phyloP scores from a whole-genome alignment of 2,888 invertebrate species.

The Lutraria lutraria region DNA sequence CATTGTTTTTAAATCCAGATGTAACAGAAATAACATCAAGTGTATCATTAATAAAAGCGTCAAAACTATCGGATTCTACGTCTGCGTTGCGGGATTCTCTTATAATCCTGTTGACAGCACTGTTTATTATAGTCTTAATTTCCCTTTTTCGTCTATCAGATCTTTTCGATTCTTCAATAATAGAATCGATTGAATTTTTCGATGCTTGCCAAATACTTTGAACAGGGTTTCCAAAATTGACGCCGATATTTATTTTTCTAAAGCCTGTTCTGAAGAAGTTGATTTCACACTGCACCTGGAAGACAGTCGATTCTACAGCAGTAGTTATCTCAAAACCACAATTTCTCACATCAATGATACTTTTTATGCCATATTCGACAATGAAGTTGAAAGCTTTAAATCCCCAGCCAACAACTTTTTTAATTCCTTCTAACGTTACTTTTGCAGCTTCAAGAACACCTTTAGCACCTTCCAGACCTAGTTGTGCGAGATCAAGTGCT shows the following conservation, averaged over 20 bases:
- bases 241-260: conserved; percentile 47
- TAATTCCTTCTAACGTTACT: conserved; percentile 54
- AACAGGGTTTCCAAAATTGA: conserved; percentile 53
- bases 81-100: conserved; percentile 7
- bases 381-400: conserved; percentile 57
- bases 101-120: conserved; percentile 17
- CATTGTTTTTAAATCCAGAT: conserved; percentile 42
- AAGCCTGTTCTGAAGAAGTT: conserved; percentile 57
- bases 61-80: conserved; percentile 16
- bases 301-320: conserved; percentile 49
- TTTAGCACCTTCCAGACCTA: conserved; percentile 59
- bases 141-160: conserved; percentile 29
- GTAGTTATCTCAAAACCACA: conserved; percentile 63
- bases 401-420: conserved; percentile 54
- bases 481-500: conserved; percentile 53
- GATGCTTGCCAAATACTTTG: conserved; percentile 64
- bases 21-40: conserved; percentile 43
- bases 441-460: conserved; percentile 58
- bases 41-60: conserved; percentile 41
- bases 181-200: conserved; percentile 48
- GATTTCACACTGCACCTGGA: conserved; percentile 63
- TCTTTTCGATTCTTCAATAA: conserved; percentile 28
- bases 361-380: conserved; percentile 54
- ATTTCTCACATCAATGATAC: conserved; percentile 61
- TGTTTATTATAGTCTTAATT: not conserved